Evolutionary conservation across 2,113 vertebrate genomes (phyloP), one percentile per base, ranked within the genome.

Genomic region (Pleuronectes platessa): DNA sequence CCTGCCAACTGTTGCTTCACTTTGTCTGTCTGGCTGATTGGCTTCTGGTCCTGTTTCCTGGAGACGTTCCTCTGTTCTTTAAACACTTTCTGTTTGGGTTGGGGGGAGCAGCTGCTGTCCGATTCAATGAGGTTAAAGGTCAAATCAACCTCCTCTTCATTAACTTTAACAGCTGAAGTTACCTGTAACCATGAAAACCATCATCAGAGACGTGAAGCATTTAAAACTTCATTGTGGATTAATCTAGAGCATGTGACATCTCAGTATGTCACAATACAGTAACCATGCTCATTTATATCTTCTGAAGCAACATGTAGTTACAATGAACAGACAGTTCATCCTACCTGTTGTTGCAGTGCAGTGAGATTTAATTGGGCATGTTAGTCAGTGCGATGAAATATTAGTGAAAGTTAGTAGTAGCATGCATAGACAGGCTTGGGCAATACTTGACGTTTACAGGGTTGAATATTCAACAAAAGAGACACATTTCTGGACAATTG

Each of bases 41-140:
- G 20, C n/a, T 58, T 75, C 21, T 65, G 12, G 9, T 83, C 47
- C n/a, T 55, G 68, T 77, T 80, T 91, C 42, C 45, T 83, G 35
- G 72, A 84, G 20, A 59, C 47, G 60, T 93, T 93, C 40, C 78
- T 90, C 54, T 91, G 89, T 26, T 93, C 83, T 75, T 93, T 92
- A 4, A 74, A 70, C 27, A 58, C 37, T 79, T 91, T 92, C 17
- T 80, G 82, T 66, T 60, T 69, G 24, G 70, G 59, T 53, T 59
- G 64, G 62, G 70, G 54, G 15, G 62, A 51, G 51, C 72, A 66
- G 23, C 62, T 37, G 67, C 66, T 74, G 58, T 62, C 64, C 20
- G 51, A 0, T 24, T 21, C 59, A 54, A 62, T 11, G 18, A 45
- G 66, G 42, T 51, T 47, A 24, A 72, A 74, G 24, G 21, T 68